Percentiles rank a stretch among this genome's conserved stretches.
Conservation (phyloP, 2,888 invertebrate species). For the Microctonus hyperodae region DNA sequence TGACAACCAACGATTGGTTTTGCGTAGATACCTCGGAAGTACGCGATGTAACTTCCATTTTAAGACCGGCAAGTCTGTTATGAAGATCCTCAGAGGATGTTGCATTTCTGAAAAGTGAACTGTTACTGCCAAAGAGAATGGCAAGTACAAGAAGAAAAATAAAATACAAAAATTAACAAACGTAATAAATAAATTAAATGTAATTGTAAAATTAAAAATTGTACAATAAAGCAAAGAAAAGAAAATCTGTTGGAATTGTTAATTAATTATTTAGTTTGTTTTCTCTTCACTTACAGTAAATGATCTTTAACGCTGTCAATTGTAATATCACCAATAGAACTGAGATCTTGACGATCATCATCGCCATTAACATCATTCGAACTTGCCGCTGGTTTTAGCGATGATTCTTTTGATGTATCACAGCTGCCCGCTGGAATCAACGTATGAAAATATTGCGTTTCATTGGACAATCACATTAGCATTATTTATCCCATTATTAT, state of each 20-base stretch:
- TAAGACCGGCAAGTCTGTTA: conserved; percentile 58
- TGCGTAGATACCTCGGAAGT: conserved; percentile 60
- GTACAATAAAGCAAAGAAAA: neutral
- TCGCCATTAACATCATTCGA: conserved; percentile 63
- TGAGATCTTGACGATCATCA: conserved; percentile 65
- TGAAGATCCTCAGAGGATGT: conserved; percentile 61
- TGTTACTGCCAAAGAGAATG: conserved; percentile 56
- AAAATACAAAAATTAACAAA: conserved; percentile 1
- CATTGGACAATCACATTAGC: conserved; percentile 3
- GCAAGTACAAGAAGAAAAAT: conserved; percentile 40
- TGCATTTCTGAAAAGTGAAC: conserved; percentile 61
- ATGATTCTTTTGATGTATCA: conserved; percentile 56
- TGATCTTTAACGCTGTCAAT: conserved; percentile 94
- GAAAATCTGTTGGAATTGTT: neutral
- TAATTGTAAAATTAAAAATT: conserved; percentile 25
- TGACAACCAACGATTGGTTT: conserved; percentile 58
- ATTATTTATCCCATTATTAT: neutral
- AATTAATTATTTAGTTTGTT: neutral
- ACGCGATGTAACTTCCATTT: conserved; percentile 61
- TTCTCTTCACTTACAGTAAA: conserved; percentile 62
- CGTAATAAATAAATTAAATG: conserved; percentile 22
- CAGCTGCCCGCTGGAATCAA: conserved; percentile 57
- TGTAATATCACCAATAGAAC: conserved; percentile 86
- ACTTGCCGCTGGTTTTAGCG: conserved; percentile 55
- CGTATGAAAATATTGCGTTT: conserved; percentile 35